Percentiles rank a stretch among this genome's conserved stretches.
Conservation (phyloP, 2,888 invertebrate genomes). For the Pyrrhosoma nymphula region DNA sequence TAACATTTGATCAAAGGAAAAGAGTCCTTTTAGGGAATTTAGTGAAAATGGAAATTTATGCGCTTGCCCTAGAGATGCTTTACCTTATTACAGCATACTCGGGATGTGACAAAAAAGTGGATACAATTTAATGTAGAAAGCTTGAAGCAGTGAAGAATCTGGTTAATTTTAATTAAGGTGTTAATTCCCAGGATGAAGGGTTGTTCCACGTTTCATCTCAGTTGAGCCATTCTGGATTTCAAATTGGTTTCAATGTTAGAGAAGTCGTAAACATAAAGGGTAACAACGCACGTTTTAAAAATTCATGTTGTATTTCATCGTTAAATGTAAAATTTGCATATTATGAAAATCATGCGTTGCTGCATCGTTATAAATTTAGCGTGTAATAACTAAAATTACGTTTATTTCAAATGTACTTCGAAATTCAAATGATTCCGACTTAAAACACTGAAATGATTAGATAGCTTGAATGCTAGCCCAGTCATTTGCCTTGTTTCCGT, state of each 20-base stretch:
- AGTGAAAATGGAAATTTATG: background rate
- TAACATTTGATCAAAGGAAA: slow-evolving; percentile 39
- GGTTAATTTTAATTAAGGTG: background rate
- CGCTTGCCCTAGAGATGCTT: background rate
- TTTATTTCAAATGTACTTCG: no score
- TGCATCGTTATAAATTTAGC: no score
- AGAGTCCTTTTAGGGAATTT: slow-evolving; percentile 10
- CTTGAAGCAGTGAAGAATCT: background rate
- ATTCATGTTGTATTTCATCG: no score
- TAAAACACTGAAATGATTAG: no score
- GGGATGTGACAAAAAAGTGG: background rate
- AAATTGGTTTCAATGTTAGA: background rate
- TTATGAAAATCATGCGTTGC: no score
- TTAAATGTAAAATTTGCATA: no score
- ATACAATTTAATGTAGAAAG: slow-evolving; percentile 5
- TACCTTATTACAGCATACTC: background rate
- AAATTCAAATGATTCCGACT: no score
- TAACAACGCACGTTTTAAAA: no score
- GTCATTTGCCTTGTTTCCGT: no score
- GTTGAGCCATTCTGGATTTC: background rate
- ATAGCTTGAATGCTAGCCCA: no score
- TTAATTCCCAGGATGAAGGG: background rate
- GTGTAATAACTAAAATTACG: no score
- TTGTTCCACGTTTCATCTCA: background rate
- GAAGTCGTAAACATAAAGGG: background rate